phyloP scores from a whole-genome alignment of 2,113 vertebrate genomes.

The Myiozetetes cayanensis region DNA sequence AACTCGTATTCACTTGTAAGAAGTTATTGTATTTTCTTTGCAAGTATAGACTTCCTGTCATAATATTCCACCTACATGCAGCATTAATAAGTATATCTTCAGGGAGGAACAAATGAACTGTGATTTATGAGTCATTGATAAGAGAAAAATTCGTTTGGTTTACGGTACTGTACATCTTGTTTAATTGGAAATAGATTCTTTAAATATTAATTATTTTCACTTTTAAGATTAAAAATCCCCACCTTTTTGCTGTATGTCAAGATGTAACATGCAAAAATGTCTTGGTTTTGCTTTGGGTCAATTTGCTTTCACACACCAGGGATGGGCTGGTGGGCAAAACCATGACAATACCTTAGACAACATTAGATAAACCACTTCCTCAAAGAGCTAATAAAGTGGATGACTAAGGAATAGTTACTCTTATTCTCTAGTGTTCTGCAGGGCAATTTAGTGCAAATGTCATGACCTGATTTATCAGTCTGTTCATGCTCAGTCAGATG shows the following conservation, averaged over 20 bases:
- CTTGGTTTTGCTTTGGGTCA: too few species aligned
- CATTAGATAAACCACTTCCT: background rate
- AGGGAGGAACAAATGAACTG: background rate
- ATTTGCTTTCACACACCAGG: too few species aligned
- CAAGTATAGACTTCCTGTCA: background rate
- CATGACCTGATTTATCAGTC: background rate
- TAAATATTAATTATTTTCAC: background rate
- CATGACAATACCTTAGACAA: background rate
- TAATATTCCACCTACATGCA: background rate
- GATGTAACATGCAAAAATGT: accelerated
- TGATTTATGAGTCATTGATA: background rate
- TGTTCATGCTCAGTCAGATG: background rate
- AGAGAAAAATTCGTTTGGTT: background rate
- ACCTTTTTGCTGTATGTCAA: background rate
- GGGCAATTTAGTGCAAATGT: background rate
- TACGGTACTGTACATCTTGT: background rate
- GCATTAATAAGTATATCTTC: background rate
- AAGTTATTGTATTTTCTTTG: background rate
- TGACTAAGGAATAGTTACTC: background rate
- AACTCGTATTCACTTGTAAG: background rate
- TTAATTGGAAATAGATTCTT: background rate
- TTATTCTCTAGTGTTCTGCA: background rate
- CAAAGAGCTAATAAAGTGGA: background rate
- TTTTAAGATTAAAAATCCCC: background rate
- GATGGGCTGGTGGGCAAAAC: too few species aligned